Evolutionary conservation across 2,113 vertebrate species (phyloP), one percentile per base, ranked within the genome.

Genomic region (Rana temporaria): DNA sequence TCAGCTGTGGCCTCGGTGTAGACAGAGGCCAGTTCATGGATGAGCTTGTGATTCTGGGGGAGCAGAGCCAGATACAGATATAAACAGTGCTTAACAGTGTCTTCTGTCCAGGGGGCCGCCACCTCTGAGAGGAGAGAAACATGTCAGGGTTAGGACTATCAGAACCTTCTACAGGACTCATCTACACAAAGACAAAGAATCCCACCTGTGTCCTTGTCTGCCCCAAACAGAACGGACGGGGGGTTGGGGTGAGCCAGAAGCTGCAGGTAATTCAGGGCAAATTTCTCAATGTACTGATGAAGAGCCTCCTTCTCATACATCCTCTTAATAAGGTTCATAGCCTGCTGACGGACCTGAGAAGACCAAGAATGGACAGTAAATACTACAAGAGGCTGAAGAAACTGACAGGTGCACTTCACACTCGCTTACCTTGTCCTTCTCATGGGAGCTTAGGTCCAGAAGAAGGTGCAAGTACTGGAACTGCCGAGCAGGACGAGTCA

Each of bases 1-100:
- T 99, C 97, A 0, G 97, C 96, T 0, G 98, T 98, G 89, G 97
- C 97, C 88, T 99, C 96, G 0, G 96, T 99, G 92, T 98, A 99
- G 81, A 99, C 97, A 0, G 97, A 93, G 0, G 97, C 97, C 80
- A 99, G 87, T 86, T 99, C 97, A 0, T 98, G 97, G 85, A 99
- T 98, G 74, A 99, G 92, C 26, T 94, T 95, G 90, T 99, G 97
- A 91, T 98, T 99, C 68, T 96, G 94, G 1, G 97, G 97, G 72
- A 99, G 92, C 60, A 99, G 92, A 0, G 97, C 96, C 86, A 99
- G 85, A 88, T 98, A 99, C 26, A 99, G 96, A 88, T 98, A 98
- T 1, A 99, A 93, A 78, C 97, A 99, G 88, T 99, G 97, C 87
- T 96, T 95, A 68, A 99, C 96, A 0, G 96, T 97, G 85, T 99